A percentile compares a stretch with the other conserved stretches of the same genome.
Conservation (phyloP, 1,140 invertebrate genomes). For the Paraescarpia echinospica region DNA sequence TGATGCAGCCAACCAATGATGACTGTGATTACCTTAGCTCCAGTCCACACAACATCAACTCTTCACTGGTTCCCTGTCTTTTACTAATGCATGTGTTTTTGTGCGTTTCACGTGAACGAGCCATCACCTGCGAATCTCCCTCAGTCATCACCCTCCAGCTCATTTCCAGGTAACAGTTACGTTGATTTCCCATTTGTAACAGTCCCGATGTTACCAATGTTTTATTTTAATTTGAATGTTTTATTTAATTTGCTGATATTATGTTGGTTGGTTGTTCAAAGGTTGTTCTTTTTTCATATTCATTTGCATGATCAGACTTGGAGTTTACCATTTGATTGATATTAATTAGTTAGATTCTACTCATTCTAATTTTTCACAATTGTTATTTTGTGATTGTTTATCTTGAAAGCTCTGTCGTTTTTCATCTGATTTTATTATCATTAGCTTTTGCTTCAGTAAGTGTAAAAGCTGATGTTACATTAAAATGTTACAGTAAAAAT, state of each 20-base stretch:
- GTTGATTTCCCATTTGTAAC: not conserved
- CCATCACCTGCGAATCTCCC: not conserved
- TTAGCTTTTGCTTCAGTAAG: not conserved
- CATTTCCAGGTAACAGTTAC: not conserved
- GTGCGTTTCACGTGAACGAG: not conserved
- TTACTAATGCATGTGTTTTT: not conserved
- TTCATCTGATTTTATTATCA: not conserved
- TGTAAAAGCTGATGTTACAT: not conserved
- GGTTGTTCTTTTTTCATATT: not conserved
- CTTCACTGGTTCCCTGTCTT: not conserved
- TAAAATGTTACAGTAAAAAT: not conserved
- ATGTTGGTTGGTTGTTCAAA: not conserved
- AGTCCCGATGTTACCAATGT: not conserved
- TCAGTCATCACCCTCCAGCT: not conserved
- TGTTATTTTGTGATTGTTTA: not conserved
- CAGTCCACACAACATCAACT: not conserved
- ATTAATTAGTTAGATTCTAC: not conserved
- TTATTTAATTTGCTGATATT: not conserved
- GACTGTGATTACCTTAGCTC: not conserved
- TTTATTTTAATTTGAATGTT: not conserved
- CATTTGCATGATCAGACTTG: not conserved
- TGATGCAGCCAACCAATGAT: no score
- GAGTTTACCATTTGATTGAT: not conserved
- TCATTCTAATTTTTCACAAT: not conserved
- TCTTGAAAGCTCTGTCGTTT: not conserved